These are phyloP conservation scores for Sarcophaga rosellei DNA, from an alignment of 2,888 invertebrate species.

Conservation along the genomic window DNA sequence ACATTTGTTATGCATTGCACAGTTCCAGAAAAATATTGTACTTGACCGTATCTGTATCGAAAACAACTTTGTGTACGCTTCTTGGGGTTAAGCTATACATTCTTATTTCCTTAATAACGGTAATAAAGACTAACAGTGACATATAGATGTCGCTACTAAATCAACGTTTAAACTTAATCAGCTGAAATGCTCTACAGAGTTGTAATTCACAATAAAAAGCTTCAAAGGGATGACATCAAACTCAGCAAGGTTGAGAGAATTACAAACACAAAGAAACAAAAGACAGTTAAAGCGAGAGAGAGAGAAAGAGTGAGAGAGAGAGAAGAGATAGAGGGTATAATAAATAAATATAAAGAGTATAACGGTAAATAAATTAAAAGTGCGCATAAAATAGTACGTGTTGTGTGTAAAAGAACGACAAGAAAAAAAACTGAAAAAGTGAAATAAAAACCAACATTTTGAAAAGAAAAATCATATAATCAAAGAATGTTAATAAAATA, in stretches of 20 bases:
- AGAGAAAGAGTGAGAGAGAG: not conserved
- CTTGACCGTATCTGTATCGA: no score
- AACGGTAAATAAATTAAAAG: slow-evolving; percentile 40
- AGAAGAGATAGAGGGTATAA: not conserved
- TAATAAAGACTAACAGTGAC: not conserved
- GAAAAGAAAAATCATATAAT: slow-evolving; percentile 49
- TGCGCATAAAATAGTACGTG: slow-evolving; percentile 49
- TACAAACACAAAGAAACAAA: not conserved
- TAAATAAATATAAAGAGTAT: slow-evolving; percentile 12
- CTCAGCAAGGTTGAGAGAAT: slow-evolving; percentile 40
- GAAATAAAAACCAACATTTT: slow-evolving; percentile 36
- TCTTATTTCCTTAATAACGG: slow-evolving; percentile 1
- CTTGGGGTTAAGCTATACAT: no score
- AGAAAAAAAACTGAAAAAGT: slow-evolving; percentile 20
- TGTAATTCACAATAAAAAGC: slow-evolving; percentile 50
- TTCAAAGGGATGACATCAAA: slow-evolving; percentile 63
- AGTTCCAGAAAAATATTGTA: no score
- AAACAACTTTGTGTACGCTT: no score
- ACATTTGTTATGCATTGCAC: no score
- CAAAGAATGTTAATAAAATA: not conserved
- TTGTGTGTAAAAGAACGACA: slow-evolving; percentile 29
- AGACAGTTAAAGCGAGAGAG: not conserved
- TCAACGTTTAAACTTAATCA: slow-evolving; percentile 40
- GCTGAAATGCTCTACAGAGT: slow-evolving; percentile 33
- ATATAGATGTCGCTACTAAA: slow-evolving; percentile 38